Base-by-base conservation (phyloP, 2,113 vertebrate genomes). In the Procavia capensis region DNA sequence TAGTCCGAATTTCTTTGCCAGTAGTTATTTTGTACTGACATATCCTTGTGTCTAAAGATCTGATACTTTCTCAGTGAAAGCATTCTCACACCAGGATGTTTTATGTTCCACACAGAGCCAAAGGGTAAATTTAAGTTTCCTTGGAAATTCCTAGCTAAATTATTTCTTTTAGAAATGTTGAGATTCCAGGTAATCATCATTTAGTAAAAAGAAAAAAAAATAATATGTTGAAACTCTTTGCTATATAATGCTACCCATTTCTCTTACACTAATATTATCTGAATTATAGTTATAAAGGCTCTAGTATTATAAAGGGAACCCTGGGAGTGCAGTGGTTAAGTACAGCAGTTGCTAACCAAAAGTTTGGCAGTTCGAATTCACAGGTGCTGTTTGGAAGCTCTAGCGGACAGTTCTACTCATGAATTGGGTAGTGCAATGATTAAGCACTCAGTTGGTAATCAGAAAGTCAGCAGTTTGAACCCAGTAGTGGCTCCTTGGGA, bases 161-260 rank as follows among this genome's bases (percentile, higher is more conserved):
- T 78, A 24, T 78, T 96, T 85, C 79, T 91, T 91, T 17, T 82
- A 82, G 90, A 95, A 82, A 39, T 81, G 50, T 11, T 82, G 22
- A 78, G 76, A 88, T 91, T 96, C 43, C n/a, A 63, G 87, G 59
- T 87, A 57, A 80, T 90, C 79, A 87, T 61, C 34, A 75, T 85
- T 27, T 57, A 81, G 25, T 22, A 81, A 86, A 89, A 54, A 31
- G 90, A 81, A 79, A 74, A 79, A 14, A 95, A 64, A 41, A 16
- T 4, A 25, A 4, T 72, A 13, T 54, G 36, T 25, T 4, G 1
- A 75, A 78, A 81, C 43, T 91, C 39, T 90, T 85, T 57, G 59
- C 72, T 81, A 27, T 10, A 54, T 19, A 45, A 78, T 45, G 36
- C 20, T 74, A 75, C 29, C 74, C n/a, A 16, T 24, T 63, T 79